A percentile compares a stretch with the other conserved stretches of the same genome.
These are phyloP conservation scores for Melikaiella ostensackeni DNA, from an alignment of 2,888 invertebrate species.

Conservation along the genomic window DNA sequence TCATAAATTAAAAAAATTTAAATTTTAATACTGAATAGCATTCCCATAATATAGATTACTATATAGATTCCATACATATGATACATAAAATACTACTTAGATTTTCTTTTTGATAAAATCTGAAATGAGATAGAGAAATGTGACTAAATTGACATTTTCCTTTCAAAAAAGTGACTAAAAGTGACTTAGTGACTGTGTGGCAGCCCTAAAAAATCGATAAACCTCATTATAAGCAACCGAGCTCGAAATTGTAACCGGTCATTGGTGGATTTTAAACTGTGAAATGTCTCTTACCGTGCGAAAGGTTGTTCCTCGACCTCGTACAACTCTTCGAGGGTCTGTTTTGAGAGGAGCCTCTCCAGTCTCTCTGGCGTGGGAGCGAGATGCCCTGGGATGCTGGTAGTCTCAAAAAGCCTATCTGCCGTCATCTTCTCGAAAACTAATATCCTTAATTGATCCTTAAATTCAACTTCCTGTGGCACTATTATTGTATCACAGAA, in stretches of 20 bases:
- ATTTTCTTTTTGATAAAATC: too few species aligned
- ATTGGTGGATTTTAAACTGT: neutral
- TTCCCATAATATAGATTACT: too few species aligned
- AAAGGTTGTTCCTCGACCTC: constrained; percentile 77
- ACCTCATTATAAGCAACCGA: too few species aligned
- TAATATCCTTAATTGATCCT: constrained; percentile 32
- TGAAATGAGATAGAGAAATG: too few species aligned
- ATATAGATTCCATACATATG: too few species aligned
- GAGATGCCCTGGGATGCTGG: constrained; percentile 76
- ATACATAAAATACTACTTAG: too few species aligned
- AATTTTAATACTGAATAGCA: too few species aligned
- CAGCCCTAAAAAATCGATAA: neutral
- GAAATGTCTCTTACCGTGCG: constrained; percentile 69
- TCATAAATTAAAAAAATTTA: too few species aligned
- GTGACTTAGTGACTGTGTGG: too few species aligned
- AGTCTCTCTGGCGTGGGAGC: constrained; percentile 76
- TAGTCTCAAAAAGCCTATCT: constrained; percentile 75
- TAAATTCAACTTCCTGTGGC: neutral
- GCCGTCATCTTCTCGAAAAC: constrained; percentile 69
- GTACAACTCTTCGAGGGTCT: constrained; percentile 75
- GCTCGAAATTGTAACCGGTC: neutral
- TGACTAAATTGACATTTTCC: too few species aligned
- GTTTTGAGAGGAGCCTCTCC: constrained; percentile 75
- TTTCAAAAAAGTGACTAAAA: too few species aligned
- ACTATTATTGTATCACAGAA: neutral